phyloP scores from a whole-genome alignment of 2,797 vertebrate genomes.

The Astyanax mexicanus region DNA sequence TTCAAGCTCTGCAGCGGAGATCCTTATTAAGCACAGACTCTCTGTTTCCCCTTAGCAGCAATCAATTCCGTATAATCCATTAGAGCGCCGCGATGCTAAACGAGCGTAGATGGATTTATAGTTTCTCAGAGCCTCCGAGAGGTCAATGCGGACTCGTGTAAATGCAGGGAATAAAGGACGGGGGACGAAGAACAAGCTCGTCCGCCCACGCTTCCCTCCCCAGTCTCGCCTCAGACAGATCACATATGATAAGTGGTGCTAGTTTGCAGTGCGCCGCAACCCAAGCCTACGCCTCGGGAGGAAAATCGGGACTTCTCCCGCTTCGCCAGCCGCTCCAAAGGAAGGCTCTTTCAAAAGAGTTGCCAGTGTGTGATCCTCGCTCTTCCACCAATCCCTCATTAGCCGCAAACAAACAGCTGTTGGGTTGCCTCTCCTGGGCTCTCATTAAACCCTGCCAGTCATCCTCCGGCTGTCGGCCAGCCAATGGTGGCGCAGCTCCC shows the following conservation, averaged over 20 bases:
- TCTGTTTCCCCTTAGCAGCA: constrained; percentile 1
- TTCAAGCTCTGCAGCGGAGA: constrained; percentile 32
- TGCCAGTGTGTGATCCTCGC: constrained; percentile 74
- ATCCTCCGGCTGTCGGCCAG: constrained; percentile 66
- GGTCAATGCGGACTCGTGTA: constrained; percentile 18
- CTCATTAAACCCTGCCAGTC: constrained; percentile 82
- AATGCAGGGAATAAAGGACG: constrained; percentile 19
- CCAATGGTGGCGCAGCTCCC: constrained; percentile 78
- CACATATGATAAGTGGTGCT: constrained; percentile 67
- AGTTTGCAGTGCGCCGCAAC: constrained; percentile 69
- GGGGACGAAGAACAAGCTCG: constrained; percentile 56
- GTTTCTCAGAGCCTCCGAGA: neutral
- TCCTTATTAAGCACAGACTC: constrained; percentile 32
- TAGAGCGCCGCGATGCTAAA: constrained; percentile 4
- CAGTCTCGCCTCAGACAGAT: constrained; percentile 48
- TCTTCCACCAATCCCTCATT: constrained; percentile 81
- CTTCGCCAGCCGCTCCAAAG: constrained; percentile 67
- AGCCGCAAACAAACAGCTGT: constrained; percentile 83
- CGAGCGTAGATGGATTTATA: neutral
- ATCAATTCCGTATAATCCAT: constrained; percentile 25
- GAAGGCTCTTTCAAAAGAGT: constrained; percentile 75
- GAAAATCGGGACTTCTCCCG: constrained; percentile 69
- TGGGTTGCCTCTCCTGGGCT: constrained; percentile 80
- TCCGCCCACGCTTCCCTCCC: constrained; percentile 47
- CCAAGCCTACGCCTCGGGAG: constrained; percentile 68